Percentiles rank a stretch among this genome's conserved stretches.
Evolutionary conservation across 2,797 vertebrate genomes (phyloP).

Genomic region (Taenioides sp.): DNA sequence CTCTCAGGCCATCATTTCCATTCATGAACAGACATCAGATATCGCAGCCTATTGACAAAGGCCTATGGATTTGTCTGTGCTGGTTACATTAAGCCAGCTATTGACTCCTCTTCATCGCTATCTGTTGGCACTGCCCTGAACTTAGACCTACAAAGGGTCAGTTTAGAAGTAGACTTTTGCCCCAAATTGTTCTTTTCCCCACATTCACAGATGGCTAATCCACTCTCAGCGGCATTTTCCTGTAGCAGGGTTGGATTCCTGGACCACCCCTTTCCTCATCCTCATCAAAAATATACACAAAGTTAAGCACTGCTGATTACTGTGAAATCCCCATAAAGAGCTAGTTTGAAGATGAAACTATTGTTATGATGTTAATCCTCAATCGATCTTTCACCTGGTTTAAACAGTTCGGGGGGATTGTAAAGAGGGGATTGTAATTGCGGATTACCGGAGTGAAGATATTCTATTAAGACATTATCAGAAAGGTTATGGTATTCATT

Average conservation of each 20-base stretch:
- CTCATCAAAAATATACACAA: conserved; percentile 53
- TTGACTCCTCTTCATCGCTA: conserved; percentile 61
- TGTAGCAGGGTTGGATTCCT: conserved; percentile 74
- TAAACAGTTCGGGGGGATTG: conserved; percentile 55
- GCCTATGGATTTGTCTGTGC: conserved; percentile 53
- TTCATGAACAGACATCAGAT: conserved; percentile 66
- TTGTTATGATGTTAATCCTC: conserved; percentile 69
- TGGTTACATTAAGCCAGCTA: conserved; percentile 67
- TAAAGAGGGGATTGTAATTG: conserved; percentile 71
- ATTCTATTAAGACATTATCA: conserved; percentile 73
- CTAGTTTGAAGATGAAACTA: conserved; percentile 57
- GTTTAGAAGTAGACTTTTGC: conserved; percentile 61
- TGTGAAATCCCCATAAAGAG: conserved; percentile 69
- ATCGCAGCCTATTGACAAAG: conserved; percentile 60
- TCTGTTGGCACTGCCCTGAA: conserved; percentile 67
- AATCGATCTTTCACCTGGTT: conserved; percentile 73
- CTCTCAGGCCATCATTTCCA: conserved; percentile 51
- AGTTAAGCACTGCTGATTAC: conserved; percentile 60
- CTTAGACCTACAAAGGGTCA: conserved; percentile 75
- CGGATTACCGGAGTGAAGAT: conserved; percentile 70
- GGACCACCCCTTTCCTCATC: conserved; percentile 13
- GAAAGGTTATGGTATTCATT: conserved; percentile 63
- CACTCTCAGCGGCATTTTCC: conserved; percentile 76
- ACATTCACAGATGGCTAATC: conserved; percentile 81
- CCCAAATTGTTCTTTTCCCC: conserved; percentile 52